phyloP scores from a whole-genome alignment of 2,888 invertebrate genomes.

The Athripsodes cinereus region DNA sequence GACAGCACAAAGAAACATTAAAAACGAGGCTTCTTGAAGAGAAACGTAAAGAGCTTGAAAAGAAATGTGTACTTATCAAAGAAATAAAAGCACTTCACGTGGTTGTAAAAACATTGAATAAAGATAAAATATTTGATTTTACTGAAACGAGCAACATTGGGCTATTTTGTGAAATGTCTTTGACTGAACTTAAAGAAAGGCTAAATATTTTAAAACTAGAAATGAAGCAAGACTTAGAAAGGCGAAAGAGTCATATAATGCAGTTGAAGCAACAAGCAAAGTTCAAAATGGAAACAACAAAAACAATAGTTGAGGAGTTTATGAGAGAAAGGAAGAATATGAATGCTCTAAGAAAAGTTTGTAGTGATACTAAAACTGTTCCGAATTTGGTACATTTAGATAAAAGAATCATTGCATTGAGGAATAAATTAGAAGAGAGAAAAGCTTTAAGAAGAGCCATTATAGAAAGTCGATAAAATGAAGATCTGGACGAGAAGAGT shows the following conservation, averaged over 20 bases:
- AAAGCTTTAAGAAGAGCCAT: conserved; percentile 33
- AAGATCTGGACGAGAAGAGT: too few relatives aligned
- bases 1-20: conserved; percentile 36
- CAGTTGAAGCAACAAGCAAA: conserved; percentile 43
- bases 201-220: conserved; percentile 45
- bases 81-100: conserved; percentile 46
- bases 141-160: conserved; percentile 54
- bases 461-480: background rate
- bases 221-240: conserved; percentile 48
- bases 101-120: conserved; percentile 47
- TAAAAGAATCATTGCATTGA: conserved; percentile 46
- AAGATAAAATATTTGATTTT: conserved; percentile 52
- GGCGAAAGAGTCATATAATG: conserved; percentile 42
- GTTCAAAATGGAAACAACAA: conserved; percentile 43
- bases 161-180: conserved; percentile 59
- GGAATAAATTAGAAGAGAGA: conserved; percentile 46
- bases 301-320: conserved; percentile 40
- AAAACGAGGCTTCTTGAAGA: conserved; percentile 40
- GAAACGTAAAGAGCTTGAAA: conserved; percentile 47
- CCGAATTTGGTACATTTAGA: conserved; percentile 26
- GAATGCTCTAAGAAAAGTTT: conserved; percentile 28
- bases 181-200: conserved; percentile 55
- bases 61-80: conserved; percentile 44
- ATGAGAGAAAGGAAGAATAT: conserved; percentile 35
- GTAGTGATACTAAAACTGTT: background rate